Conservation (phyloP, 2,797 vertebrate genomes). For the Phrynocephalus forsythii region DNA sequence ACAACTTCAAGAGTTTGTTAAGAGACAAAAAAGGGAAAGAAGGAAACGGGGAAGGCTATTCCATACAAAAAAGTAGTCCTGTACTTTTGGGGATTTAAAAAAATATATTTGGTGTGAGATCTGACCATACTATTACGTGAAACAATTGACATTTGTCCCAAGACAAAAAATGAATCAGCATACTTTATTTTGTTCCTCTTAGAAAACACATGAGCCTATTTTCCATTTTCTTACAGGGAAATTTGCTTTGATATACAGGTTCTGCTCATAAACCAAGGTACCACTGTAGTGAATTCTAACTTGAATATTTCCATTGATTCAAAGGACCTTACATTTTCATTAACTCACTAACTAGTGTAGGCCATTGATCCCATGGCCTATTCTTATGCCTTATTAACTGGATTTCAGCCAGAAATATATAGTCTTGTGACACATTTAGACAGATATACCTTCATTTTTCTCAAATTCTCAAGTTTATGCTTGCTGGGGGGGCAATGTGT, state of each 20-base stretch:
- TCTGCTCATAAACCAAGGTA: too few relatives aligned
- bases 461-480: conserved; percentile 5
- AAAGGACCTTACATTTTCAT: too few relatives aligned
- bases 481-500: too few relatives aligned
- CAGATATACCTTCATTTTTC: background rate
- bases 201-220: background rate
- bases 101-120: background rate
- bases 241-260: too few relatives aligned
- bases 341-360: too few relatives aligned
- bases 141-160: background rate
- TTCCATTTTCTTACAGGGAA: too few relatives aligned
- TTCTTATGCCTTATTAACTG: too few relatives aligned
- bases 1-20: background rate
- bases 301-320: too few relatives aligned
- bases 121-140: too few relatives aligned
- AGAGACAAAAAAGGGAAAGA: background rate
- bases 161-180: background rate
- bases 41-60: too few relatives aligned
- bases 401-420: background rate
- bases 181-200: background rate
- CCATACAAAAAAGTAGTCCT: background rate
- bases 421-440: background rate
- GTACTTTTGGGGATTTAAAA: background rate
- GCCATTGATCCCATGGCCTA: too few relatives aligned
- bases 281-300: too few relatives aligned